Conservation (phyloP, 2,113 vertebrate species). For the Telmatochromis sp. region DNA sequence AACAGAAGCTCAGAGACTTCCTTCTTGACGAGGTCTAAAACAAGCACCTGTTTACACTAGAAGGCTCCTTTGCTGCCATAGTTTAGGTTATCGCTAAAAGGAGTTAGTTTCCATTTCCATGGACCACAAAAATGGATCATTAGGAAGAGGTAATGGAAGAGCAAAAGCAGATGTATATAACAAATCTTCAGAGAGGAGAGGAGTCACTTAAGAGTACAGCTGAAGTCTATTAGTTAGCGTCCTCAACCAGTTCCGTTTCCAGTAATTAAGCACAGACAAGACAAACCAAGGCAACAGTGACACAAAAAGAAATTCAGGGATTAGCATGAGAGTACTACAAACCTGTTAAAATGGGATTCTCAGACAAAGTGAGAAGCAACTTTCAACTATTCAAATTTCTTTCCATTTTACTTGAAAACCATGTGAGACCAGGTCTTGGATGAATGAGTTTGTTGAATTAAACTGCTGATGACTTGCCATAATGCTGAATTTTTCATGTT, state of each 20-base stretch:
- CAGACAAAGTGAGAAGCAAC: background rate
- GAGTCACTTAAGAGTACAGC: background rate
- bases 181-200: background rate
- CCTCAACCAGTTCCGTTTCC: background rate
- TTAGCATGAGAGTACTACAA: background rate
- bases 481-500: background rate
- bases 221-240: background rate
- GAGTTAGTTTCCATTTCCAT: conserved; percentile 10
- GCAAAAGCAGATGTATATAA: background rate
- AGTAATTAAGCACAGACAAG: background rate
- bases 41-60: conserved; percentile 44
- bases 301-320: background rate
- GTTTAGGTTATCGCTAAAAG: conserved; percentile 4
- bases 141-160: background rate
- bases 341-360: background rate
- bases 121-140: background rate
- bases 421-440: background rate
- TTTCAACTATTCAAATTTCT: background rate
- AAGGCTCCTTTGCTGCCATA: background rate
- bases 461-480: background rate
- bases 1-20: background rate
- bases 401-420: background rate
- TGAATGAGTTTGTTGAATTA: background rate
- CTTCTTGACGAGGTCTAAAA: background rate
- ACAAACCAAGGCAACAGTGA: background rate